A percentile compares a stretch with the other conserved stretches of the same genome.
Conservation (phyloP, 2,888 invertebrate genomes). For the Pilophorus perplexus region DNA sequence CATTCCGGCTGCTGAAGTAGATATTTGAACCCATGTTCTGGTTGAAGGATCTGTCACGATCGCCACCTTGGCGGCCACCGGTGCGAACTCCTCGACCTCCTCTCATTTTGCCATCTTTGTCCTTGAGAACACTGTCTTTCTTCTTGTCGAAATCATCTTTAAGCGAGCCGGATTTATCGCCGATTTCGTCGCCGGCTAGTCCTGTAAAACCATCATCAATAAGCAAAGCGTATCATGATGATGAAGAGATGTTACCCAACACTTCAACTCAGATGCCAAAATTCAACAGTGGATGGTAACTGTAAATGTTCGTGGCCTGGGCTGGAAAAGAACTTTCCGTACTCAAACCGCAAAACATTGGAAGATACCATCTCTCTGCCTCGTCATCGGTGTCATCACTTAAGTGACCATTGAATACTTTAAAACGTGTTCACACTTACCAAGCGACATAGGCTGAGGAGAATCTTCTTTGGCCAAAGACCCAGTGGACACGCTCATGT, state of each 20-base stretch:
- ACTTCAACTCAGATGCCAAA: too few relatives aligned
- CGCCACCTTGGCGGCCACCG: conserved; percentile 18
- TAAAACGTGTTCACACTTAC: not conserved
- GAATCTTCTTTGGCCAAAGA: conserved; percentile 20
- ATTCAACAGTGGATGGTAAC: too few relatives aligned
- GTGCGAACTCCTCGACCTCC: conserved; percentile 4
- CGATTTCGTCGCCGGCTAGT: conserved; percentile 6
- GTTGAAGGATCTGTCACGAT: conserved; percentile 5
- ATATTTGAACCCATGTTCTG: conserved; percentile 4
- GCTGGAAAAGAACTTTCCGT: too few relatives aligned
- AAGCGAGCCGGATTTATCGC: conserved; percentile 6
- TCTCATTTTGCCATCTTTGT: conserved; percentile 17
- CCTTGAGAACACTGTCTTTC: conserved; percentile 6
- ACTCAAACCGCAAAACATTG: too few relatives aligned
- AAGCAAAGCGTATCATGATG: too few relatives aligned
- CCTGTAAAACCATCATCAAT: not conserved
- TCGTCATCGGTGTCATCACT: too few relatives aligned
- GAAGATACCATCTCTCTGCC: too few relatives aligned
- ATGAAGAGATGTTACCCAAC: too few relatives aligned
- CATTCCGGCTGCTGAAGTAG: conserved; percentile 9
- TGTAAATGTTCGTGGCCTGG: too few relatives aligned
- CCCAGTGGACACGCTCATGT: not conserved
- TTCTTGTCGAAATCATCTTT: conserved; percentile 21
- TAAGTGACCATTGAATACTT: too few relatives aligned
- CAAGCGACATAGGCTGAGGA: not conserved